Evolutionary conservation across 2,113 vertebrate species (phyloP).

Genomic region (Phainopepla nitens): DNA sequence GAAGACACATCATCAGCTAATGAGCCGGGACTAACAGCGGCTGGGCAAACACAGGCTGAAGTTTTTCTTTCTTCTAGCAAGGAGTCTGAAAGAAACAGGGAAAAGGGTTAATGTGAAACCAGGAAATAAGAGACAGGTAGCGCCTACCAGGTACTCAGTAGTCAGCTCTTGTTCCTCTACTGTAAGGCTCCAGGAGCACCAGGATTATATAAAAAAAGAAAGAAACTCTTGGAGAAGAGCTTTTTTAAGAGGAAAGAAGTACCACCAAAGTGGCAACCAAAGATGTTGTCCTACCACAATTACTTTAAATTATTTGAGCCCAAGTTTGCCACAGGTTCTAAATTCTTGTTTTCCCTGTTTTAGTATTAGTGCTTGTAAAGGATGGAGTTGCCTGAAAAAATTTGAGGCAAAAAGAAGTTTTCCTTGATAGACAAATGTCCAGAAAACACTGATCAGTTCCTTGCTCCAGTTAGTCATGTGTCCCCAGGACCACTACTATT

Average conservation of each 20-base stretch:
- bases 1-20: not conserved
- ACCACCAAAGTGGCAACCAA: not conserved
- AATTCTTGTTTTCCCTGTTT: not conserved
- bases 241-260: not conserved
- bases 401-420: not conserved
- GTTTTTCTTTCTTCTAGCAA: not conserved
- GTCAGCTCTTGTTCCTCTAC: not conserved
- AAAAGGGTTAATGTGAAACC: not conserved
- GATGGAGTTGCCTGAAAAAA: not conserved
- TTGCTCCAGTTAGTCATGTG: not conserved
- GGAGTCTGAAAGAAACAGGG: not conserved
- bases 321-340: not conserved
- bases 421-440: not conserved
- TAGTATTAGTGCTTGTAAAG: not conserved
- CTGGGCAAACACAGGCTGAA: not conserved
- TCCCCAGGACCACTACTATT: not conserved
- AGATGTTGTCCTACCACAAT: not conserved
- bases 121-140: not conserved
- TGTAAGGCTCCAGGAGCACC: not conserved
- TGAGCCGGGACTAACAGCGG: not conserved
- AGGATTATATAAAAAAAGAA: not conserved
- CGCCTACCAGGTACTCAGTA: not conserved
- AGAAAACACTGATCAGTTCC: not conserved
- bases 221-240: not conserved
- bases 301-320: not conserved